Percentiles rank a stretch among this genome's conserved stretches.
These are phyloP conservation scores for Torymus tubicola DNA, from an alignment of 2,888 invertebrate genomes.

Conservation along the genomic window DNA sequence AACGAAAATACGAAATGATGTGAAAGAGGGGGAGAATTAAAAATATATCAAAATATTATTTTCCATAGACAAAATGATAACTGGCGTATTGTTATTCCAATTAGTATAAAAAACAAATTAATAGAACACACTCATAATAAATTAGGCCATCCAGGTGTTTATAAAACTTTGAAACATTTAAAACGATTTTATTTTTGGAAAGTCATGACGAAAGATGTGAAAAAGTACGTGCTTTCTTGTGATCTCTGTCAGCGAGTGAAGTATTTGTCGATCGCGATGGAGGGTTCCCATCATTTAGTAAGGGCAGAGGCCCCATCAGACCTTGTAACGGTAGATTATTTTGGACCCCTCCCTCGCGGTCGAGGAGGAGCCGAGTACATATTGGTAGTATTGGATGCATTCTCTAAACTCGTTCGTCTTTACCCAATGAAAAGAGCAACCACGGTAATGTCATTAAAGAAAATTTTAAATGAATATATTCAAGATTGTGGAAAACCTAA, in stretches of 20 bases:
- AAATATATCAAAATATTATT: neutral
- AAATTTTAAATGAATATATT: neutral
- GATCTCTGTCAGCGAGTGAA: constrained; percentile 11
- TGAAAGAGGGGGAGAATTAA: neutral
- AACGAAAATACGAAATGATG: neutral
- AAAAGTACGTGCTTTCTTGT: neutral
- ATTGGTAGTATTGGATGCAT: neutral
- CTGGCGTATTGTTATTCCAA: neutral
- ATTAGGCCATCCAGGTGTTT: constrained; percentile 1
- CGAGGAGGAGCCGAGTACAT: constrained; percentile 7
- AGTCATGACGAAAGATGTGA: neutral
- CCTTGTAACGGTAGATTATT: neutral
- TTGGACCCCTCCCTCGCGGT: constrained; percentile 12
- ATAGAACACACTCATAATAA: neutral
- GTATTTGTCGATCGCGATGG: neutral
- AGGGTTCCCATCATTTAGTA: neutral
- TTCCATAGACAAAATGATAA: neutral
- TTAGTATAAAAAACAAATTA: neutral
- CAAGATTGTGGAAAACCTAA: constrained; percentile 5
- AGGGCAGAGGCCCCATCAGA: neutral
- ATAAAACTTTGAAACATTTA: neutral
- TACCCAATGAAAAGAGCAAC: constrained; percentile 16
- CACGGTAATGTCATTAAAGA: neutral
- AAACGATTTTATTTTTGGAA: constrained; percentile 19
- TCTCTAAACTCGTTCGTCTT: neutral